These are phyloP conservation scores for Epizoanthus ramosus DNA, from an alignment of 92 coral and sea anemone species.

Conservation along the genomic window DNA sequence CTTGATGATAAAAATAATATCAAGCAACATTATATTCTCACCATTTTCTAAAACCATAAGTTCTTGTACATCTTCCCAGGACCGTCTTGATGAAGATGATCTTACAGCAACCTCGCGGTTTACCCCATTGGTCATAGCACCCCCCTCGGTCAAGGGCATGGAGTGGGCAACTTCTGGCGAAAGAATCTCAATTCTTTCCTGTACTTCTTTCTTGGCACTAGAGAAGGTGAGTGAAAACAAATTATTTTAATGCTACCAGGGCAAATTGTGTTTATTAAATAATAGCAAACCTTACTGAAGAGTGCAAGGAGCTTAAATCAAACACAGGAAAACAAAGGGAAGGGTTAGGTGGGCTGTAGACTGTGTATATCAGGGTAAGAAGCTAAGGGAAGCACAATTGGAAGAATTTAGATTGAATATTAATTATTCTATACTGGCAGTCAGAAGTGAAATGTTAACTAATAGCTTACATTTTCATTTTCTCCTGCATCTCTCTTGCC, in stretches of 20 bases:
- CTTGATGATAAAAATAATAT: neutral
- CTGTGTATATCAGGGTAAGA: too few species aligned
- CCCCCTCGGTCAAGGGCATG: neutral
- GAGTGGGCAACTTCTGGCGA: slow-evolving; percentile 33
- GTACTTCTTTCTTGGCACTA: slow-evolving; percentile 88
- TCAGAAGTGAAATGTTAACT: neutral
- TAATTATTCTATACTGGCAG: too few species aligned
- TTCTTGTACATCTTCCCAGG: slow-evolving; percentile 94
- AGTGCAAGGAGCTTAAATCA: too few species aligned
- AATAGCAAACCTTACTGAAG: too few species aligned
- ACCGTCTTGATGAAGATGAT: slow-evolving; percentile 44
- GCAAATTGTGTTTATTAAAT: too few species aligned
- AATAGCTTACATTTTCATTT: slow-evolving; percentile 79
- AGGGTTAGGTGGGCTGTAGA: too few species aligned
- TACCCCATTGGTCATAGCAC: slow-evolving; percentile 39
- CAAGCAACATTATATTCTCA: slow-evolving; percentile 31
- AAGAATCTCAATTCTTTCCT: slow-evolving; percentile 77
- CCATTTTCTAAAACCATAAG: slow-evolving; percentile 85
- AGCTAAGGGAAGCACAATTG: too few species aligned
- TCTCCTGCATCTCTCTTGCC: slow-evolving; percentile 76
- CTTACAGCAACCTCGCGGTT: slow-evolving; percentile 39
- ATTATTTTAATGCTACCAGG: too few species aligned
- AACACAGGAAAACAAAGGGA: too few species aligned
- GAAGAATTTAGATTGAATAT: too few species aligned
- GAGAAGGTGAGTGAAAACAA: neutral